Percentiles rank a stretch among this genome's conserved stretches.
phyloP scores from a whole-genome alignment of 2,113 vertebrate species.

The Aegotheles bennettii region DNA sequence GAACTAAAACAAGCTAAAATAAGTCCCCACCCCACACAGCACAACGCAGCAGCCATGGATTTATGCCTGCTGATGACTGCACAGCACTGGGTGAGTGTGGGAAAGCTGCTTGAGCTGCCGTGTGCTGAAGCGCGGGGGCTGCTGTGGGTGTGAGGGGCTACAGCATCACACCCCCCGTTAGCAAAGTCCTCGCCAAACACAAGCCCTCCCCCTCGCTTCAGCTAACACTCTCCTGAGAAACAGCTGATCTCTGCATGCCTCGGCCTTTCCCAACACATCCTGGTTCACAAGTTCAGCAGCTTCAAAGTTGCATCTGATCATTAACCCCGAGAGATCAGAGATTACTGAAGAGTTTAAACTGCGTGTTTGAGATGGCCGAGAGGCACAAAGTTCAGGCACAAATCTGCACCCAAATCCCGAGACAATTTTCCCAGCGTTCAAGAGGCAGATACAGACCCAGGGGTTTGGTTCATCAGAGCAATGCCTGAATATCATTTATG shows the following conservation, averaged over 20 bases:
- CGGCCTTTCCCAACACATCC: conserved; percentile 11
- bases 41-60: neutral
- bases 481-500: neutral
- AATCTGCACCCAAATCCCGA: neutral
- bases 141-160: fast-evolving
- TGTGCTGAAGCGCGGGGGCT: neutral
- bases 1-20: neutral
- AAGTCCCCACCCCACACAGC: fast-evolving
- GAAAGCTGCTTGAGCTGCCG: neutral
- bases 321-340: neutral
- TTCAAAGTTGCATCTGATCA: conserved; percentile 41
- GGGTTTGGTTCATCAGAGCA: neutral
- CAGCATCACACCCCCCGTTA: neutral
- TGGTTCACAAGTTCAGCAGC: conserved; percentile 52
- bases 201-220: neutral
- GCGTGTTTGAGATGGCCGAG: neutral
- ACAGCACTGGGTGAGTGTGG: fast-evolving
- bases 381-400: neutral
- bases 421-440: neutral
- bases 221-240: neutral
- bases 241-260: neutral
- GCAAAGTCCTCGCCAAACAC: neutral
- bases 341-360: neutral
- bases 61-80: neutral
- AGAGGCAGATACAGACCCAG: neutral